Base-by-base conservation (phyloP, 1,140 invertebrate species). In the Drosophila ohnishii region DNA sequence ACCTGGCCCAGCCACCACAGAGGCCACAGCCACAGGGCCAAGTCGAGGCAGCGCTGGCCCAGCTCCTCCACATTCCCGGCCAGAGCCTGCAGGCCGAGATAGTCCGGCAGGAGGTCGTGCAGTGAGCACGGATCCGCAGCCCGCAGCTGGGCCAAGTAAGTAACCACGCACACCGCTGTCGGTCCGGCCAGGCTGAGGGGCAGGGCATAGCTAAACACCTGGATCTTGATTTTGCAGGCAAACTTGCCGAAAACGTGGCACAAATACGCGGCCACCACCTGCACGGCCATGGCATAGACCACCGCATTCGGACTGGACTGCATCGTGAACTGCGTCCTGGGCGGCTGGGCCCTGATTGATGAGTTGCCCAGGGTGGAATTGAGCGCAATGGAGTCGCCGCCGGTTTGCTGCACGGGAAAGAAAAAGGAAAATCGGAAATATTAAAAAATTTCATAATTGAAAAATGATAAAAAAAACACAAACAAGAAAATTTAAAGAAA, bases 141-240 rank as follows among this genome's bases (percentile, higher is more conserved):
- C 35, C 95, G 93, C 7, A 94, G 56, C 10, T 93, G 93, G 73
- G 94, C 95, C 50, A 95, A 86, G 2, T 93, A 90, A 22, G 95
- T 94, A 11, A 96, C 91, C 42, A 95, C 77, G 6, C 93, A 94
- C 19, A 97, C 92, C 1, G 95, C 94, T 0, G 94, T 93, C 1
- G 96, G 96, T 6, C 95, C 94, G 0, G 94, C 93, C 35, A 97
- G 91, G 80, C 92, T 95, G 0, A 97, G 92, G 0, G 97, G 96
- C 61, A 97, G 93, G 0, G 96, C 95, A 83, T 95, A 97, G 74
- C 96, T 95, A 81, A 97, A 95, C 47, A 94, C 94, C 88, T 97
- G 96, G 89, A 97, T 97, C 88, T 96, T 94, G 65, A 97, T 96
- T 93, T 96, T 96, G 90, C 95, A 97, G 10, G 96, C 94, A 80